Percentiles rank a stretch among this genome's conserved stretches.
Conservation (phyloP, 1,140 invertebrate species). For the Ptiloglossa arizonensis region DNA sequence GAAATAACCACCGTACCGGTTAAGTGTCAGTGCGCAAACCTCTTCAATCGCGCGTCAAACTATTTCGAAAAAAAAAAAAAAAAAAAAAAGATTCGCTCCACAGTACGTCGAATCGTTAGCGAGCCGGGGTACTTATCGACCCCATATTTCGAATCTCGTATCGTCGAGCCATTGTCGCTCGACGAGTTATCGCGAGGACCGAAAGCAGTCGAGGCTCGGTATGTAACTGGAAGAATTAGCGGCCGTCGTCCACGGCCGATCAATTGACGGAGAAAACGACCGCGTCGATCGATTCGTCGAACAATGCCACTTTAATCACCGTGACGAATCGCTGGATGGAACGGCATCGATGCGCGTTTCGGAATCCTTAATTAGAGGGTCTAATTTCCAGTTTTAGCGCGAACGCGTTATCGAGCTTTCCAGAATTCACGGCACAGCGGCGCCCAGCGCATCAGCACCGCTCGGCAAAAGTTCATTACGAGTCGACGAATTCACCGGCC, state of each 20-base stretch:
- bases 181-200: background rate
- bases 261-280: background rate
- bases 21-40: too few relatives aligned
- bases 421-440: background rate
- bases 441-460: too few relatives aligned
- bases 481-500: background rate
- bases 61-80: too few relatives aligned
- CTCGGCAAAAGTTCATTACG: background rate
- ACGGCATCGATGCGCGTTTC: background rate
- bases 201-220: too few relatives aligned
- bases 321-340: background rate
- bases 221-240: too few relatives aligned
- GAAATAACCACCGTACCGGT: too few relatives aligned
- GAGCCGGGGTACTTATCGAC: too few relatives aligned
- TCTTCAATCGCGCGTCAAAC: too few relatives aligned
- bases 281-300: slow-evolving; percentile 2
- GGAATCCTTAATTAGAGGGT: background rate
- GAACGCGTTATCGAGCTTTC: background rate
- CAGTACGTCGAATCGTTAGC: too few relatives aligned
- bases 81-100: too few relatives aligned
- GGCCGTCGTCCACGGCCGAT: background rate
- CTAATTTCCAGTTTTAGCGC: slow-evolving; percentile 1
- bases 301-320: slow-evolving; percentile 5
- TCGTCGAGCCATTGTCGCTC: too few relatives aligned
- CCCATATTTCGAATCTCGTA: too few relatives aligned